Percentiles rank a stretch among this genome's conserved stretches.
Evolutionary conservation across 2,113 vertebrate species (phyloP).

Genomic region (Stegastes partitus): DNA sequence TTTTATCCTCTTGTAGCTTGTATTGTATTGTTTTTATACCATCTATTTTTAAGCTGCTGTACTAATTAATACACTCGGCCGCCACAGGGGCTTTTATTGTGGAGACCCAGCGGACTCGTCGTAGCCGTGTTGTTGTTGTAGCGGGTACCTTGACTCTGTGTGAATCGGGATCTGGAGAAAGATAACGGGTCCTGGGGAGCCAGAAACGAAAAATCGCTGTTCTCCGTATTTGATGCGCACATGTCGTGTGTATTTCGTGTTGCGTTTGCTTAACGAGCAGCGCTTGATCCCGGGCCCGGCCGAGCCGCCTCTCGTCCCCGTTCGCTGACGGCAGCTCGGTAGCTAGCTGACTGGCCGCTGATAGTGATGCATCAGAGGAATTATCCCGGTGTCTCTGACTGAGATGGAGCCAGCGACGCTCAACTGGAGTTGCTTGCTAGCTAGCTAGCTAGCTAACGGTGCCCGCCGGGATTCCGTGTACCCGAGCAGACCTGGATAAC

Average conservation of each 20-base stretch:
- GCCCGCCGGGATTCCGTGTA: slow-evolving; percentile 42
- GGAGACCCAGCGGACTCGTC: not conserved
- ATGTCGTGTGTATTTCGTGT: slow-evolving; percentile 6
- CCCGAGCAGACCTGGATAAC: slow-evolving; percentile 36
- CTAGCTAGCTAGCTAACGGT: slow-evolving; percentile 69
- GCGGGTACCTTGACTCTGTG: slow-evolving; percentile 39
- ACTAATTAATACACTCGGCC: no score
- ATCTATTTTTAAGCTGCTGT: no score
- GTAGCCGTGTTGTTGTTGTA: not conserved
- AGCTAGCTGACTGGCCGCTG: slow-evolving; percentile 66
- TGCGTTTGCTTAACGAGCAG: not conserved
- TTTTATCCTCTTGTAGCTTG: no score
- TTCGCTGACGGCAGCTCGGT: slow-evolving; percentile 18
- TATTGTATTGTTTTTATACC: no score
- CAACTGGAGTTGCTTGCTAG: slow-evolving; percentile 67
- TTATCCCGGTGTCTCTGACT: slow-evolving; percentile 74
- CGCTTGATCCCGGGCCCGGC: not conserved
- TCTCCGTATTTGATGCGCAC: not conserved
- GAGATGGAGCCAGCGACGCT: slow-evolving; percentile 78
- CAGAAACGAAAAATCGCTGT: slow-evolving; percentile 9
- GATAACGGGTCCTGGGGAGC: slow-evolving; percentile 62
- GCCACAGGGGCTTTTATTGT: slow-evolving; percentile 50
- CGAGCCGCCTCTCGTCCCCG: not conserved
- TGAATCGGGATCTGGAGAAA: slow-evolving; percentile 43
- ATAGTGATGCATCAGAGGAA: slow-evolving; percentile 74